phyloP scores from a whole-genome alignment of 2,797 vertebrate species.

The Phataginus tricuspis region DNA sequence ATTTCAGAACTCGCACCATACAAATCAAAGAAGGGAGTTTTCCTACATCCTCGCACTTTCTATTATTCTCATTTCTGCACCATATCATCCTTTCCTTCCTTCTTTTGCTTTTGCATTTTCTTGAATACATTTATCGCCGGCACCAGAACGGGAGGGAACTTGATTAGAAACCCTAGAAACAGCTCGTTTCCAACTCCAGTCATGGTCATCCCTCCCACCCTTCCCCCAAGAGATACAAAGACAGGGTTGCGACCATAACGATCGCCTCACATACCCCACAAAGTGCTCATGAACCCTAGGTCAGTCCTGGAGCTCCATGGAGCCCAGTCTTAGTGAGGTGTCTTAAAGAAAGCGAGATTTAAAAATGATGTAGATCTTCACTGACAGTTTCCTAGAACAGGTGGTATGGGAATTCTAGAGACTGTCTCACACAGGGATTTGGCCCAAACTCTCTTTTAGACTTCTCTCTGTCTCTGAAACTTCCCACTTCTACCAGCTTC shows the following conservation, averaged over 20 bases:
- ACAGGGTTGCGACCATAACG: background rate
- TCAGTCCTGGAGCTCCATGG: background rate
- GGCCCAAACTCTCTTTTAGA: background rate
- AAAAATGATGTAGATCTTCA: background rate
- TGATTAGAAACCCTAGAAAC: background rate
- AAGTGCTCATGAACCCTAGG: background rate
- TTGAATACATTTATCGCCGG: background rate
- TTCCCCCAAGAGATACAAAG: background rate
- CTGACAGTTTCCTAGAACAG: background rate
- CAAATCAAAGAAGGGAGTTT: constrained; percentile 65
- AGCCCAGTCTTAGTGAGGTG: background rate
- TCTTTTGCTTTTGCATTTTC: background rate
- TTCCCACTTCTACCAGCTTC: background rate
- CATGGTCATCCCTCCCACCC: background rate
- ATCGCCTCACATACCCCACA: background rate
- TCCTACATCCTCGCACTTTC: constrained; percentile 52
- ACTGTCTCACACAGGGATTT: background rate
- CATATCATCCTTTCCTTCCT: background rate
- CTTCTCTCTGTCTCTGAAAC: background rate
- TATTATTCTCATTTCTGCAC: constrained; percentile 33
- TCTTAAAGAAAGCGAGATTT: background rate
- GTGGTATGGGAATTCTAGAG: background rate
- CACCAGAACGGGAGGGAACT: background rate
- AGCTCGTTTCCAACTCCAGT: background rate
- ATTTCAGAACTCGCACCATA: constrained; percentile 68